Evolutionary conservation across 2,113 vertebrate genomes (phyloP).

Genomic region (Erythrolamprus reginae): DNA sequence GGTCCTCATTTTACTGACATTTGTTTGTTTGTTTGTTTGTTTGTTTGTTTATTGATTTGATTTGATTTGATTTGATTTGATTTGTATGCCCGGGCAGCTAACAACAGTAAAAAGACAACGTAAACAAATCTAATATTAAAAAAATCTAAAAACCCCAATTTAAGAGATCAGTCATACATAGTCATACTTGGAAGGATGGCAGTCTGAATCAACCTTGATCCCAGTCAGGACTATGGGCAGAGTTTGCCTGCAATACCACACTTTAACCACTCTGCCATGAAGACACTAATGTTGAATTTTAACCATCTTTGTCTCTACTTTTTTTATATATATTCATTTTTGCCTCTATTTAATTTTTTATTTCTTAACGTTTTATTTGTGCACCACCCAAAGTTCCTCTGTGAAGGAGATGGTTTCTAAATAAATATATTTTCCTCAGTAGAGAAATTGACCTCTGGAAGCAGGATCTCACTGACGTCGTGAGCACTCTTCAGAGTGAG

Average conservation of each 20-base stretch:
- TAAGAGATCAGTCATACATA: too few relatives aligned
- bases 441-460: not conserved
- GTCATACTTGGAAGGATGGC: not conserved
- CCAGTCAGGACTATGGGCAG: not conserved
- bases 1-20: not conserved
- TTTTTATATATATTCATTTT: too few relatives aligned
- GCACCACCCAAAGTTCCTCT: not conserved
- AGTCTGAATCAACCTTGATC: not conserved
- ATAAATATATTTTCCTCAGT: not conserved
- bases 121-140: too few relatives aligned
- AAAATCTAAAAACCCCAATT: too few relatives aligned
- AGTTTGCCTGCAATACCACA: not conserved
- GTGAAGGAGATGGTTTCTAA: not conserved
- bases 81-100: too few relatives aligned
- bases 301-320: not conserved
- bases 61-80: too few relatives aligned
- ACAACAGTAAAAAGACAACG: too few relatives aligned
- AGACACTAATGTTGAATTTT: not conserved
- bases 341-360: not conserved
- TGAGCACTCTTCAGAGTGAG: not conserved
- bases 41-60: too few relatives aligned
- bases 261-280: not conserved
- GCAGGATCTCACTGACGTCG: not conserved
- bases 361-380: not conserved
- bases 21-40: too few relatives aligned